These are phyloP conservation scores for Lordiphosa stackelbergi DNA, from an alignment of 1,140 invertebrate genomes.

Conservation along the genomic window DNA sequence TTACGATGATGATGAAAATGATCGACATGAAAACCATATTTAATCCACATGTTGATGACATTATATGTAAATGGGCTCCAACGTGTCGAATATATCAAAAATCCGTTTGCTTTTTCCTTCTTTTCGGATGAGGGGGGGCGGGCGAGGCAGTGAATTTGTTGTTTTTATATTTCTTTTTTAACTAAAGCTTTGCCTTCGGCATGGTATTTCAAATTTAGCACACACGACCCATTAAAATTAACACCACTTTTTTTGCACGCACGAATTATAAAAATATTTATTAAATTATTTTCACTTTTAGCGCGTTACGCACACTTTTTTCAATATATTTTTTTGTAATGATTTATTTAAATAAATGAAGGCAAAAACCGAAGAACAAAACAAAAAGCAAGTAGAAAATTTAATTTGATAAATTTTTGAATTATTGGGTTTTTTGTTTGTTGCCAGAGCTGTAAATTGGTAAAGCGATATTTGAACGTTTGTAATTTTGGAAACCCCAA, in stretches of 20 bases:
- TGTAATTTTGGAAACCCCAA: too few species aligned
- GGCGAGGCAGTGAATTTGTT: slow-evolving; percentile 18
- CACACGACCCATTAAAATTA: slow-evolving; percentile 40
- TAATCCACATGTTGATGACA: slow-evolving; percentile 77
- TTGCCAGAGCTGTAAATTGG: slow-evolving; percentile 17
- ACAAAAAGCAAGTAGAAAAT: slow-evolving; percentile 10
- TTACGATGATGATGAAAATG: slow-evolving; percentile 77
- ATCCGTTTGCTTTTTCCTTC: slow-evolving; percentile 18
- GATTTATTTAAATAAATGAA: slow-evolving; percentile 12
- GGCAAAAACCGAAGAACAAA: slow-evolving; percentile 26
- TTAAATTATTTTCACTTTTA: slow-evolving; percentile 27
- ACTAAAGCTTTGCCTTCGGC: slow-evolving; percentile 25
- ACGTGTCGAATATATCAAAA: slow-evolving; percentile 47
- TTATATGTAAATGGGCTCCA: slow-evolving; percentile 69
- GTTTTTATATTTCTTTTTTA: slow-evolving; percentile 4
- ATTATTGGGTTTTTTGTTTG: slow-evolving; percentile 8
- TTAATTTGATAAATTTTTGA: slow-evolving; percentile 12
- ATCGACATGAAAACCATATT: slow-evolving; percentile 76
- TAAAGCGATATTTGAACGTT: too few species aligned
- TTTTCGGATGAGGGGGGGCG: background rate
- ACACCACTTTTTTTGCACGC: slow-evolving; percentile 44
- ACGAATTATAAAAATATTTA: slow-evolving; percentile 35
- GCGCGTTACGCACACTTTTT: slow-evolving; percentile 28
- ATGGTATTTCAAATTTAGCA: slow-evolving; percentile 45
- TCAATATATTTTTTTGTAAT: slow-evolving; percentile 5